A percentile compares a stretch with the other conserved stretches of the same genome.
phyloP scores from a whole-genome alignment of 2,888 invertebrate genomes.

The Aphidius colemani region DNA sequence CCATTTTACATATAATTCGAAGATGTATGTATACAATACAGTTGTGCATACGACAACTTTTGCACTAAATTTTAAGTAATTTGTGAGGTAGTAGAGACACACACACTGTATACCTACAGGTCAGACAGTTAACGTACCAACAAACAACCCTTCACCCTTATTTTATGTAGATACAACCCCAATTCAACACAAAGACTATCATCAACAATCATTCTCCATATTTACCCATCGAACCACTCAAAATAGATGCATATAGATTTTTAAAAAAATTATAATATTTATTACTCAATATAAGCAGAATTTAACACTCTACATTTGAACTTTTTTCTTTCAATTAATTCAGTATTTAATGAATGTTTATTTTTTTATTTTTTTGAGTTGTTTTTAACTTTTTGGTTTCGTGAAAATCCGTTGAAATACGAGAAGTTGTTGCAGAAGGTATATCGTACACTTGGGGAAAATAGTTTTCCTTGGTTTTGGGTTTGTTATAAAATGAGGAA shows the following conservation, averaged over 20 bases:
- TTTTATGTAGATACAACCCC: conserved; percentile 36
- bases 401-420: conserved; percentile 12
- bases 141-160: conserved; percentile 40
- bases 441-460: conserved; percentile 8
- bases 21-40: neutral
- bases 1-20: neutral
- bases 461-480: neutral
- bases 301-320: no score
- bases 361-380: no score
- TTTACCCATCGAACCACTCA: no score
- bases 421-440: conserved; percentile 10
- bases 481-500: neutral
- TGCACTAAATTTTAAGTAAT: conserved; percentile 49
- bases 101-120: conserved; percentile 25
- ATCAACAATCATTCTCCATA: no score
- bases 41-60: conserved; percentile 37
- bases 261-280: no score
- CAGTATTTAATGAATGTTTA: no score
- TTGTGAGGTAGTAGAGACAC: conserved; percentile 35
- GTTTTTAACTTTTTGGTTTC: neutral
- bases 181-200: no score
- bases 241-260: no score
- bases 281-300: no score
- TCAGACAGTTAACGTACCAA: conserved; percentile 45
- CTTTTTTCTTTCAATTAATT: no score